phyloP scores from a whole-genome alignment of 2,797 vertebrate genomes.

The Dermochelys coriacea region DNA sequence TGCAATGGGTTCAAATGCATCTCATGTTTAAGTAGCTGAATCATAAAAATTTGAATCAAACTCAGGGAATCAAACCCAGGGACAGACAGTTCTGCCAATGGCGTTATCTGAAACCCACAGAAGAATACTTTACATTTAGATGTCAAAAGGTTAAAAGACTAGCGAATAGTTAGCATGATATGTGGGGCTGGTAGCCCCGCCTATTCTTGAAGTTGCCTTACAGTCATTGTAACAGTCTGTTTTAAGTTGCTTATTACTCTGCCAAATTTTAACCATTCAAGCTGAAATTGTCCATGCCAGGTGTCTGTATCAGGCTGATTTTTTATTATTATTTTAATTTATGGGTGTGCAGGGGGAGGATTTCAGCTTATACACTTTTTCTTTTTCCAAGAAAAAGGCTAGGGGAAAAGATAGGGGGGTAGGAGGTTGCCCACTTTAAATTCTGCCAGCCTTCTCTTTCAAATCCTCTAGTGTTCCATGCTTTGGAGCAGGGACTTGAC shows the following conservation, averaged over 20 bases:
- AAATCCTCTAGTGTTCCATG: too few species aligned
- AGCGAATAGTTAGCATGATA: rapidly evolving
- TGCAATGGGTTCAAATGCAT: not conserved
- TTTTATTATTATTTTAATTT: constrained; percentile 32
- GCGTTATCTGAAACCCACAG: not conserved
- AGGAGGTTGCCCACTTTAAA: too few species aligned
- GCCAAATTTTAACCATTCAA: constrained; percentile 4
- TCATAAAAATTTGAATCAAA: not conserved
- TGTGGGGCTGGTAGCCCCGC: not conserved
- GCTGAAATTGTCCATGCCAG: constrained; percentile 46
- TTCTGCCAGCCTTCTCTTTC: too few species aligned
- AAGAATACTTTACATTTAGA: not conserved
- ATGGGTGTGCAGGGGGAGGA: not conserved
- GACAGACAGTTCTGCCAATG: not conserved
- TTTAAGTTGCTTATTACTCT: not conserved
- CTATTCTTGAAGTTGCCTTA: not conserved
- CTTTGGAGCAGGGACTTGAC: not conserved
- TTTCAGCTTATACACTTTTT: not conserved
- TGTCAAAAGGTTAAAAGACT: not conserved
- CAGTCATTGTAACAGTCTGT: not conserved
- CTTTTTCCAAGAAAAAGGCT: too few species aligned
- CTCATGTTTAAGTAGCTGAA: not conserved
- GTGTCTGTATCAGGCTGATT: not conserved
- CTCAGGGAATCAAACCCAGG: not conserved
- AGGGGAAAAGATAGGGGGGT: too few species aligned